A percentile compares a stretch with the other conserved stretches of the same genome.
Evolutionary conservation across 2,797 vertebrate genomes (phyloP).

Genomic region (Sebastolobus altivelis): DNA sequence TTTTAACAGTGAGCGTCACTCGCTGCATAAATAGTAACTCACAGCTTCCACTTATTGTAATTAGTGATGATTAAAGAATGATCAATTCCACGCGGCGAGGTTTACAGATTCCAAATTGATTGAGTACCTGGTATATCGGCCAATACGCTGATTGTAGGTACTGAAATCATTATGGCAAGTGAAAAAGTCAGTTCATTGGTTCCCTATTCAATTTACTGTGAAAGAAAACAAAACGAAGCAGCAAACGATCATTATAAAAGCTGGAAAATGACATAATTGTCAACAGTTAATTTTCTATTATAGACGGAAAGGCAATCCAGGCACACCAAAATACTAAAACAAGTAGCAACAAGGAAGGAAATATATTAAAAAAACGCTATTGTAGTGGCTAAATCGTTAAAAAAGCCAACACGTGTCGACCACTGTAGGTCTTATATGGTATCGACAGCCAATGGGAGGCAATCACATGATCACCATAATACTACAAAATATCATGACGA

Average conservation of each 20-base stretch:
- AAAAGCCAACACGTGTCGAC: no score
- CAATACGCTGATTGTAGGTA: neutral
- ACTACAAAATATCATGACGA: no score
- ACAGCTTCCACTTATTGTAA: neutral
- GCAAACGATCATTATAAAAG: neutral
- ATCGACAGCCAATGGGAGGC: no score
- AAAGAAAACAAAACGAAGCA: neutral
- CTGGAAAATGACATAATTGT: neutral
- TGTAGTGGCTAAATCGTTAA: no score
- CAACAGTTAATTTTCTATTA: neutral
- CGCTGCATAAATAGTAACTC: neutral
- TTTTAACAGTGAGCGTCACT: neutral
- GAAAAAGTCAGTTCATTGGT: neutral
- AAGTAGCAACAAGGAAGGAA: no score
- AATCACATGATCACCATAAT: no score
- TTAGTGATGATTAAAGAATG: neutral
- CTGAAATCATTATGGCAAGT: neutral
- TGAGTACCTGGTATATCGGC: neutral
- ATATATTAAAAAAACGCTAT: no score
- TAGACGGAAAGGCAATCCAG: no score
- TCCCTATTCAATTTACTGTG: neutral
- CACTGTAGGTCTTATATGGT: no score
- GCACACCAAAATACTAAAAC: no score
- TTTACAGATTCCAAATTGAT: neutral
- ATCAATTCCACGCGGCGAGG: neutral